These are phyloP conservation scores for Orbicella faveolata DNA, from an alignment of 64 coral and sea anemone genomes.

Conservation along the genomic window DNA sequence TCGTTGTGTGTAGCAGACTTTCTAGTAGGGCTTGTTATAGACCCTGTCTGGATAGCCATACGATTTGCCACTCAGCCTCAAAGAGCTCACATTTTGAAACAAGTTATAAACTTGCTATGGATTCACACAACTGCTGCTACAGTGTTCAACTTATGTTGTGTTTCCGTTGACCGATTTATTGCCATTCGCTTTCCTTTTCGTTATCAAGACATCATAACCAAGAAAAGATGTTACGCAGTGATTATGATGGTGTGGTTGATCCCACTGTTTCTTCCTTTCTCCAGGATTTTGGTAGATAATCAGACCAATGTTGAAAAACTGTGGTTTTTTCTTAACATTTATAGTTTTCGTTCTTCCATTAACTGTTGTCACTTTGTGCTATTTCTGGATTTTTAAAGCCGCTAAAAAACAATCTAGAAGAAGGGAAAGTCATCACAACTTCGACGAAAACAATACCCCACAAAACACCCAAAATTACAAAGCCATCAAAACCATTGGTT, in stretches of 20 bases:
- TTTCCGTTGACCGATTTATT: conserved; percentile 12
- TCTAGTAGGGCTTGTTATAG: neutral
- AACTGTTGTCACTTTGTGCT: neutral
- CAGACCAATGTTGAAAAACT: no score
- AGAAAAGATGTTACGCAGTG: no score
- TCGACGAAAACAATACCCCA: no score
- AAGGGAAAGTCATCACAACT: no score
- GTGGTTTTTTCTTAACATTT: no score
- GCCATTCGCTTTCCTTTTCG: conserved; percentile 2
- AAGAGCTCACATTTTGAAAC: neutral
- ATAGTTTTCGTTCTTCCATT: neutral
- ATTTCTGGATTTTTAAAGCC: neutral
- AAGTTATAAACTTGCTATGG: neutral
- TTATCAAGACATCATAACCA: conserved; percentile 4
- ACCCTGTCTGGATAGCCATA: neutral
- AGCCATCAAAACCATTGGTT: no score
- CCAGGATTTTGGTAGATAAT: no score
- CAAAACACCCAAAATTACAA: neutral
- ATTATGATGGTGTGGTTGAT: no score
- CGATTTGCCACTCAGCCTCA: neutral
- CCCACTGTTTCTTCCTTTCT: no score
- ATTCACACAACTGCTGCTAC: neutral
- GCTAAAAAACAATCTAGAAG: neutral
- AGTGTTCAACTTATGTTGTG: neutral
- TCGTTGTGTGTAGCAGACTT: neutral